These are phyloP conservation scores for Scaeva pyrastri DNA, from an alignment of 2,888 invertebrate genomes.

Conservation along the genomic window DNA sequence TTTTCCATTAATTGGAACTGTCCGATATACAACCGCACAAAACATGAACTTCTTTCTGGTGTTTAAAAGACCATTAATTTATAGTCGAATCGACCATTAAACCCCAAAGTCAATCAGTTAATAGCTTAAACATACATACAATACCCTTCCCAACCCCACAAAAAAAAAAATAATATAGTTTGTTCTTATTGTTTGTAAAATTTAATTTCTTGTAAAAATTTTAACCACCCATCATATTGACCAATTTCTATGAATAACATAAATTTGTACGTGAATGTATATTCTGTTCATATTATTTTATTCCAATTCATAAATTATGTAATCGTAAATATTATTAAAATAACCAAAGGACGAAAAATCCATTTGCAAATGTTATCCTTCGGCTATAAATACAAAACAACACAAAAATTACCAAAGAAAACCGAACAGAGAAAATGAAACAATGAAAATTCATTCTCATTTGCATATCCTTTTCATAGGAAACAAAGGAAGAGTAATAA, in stretches of 20 bases:
- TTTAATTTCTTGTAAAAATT: background rate
- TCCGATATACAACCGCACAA: no score
- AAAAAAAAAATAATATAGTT: no score
- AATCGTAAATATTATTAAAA: slow-evolving; percentile 64
- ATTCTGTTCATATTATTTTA: slow-evolving; percentile 5
- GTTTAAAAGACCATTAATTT: no score
- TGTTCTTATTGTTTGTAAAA: background rate
- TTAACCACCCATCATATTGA: background rate
- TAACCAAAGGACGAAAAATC: slow-evolving; percentile 62
- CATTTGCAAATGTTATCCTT: slow-evolving; percentile 64
- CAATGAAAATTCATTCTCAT: slow-evolving; percentile 63
- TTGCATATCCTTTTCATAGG: slow-evolving; percentile 56
- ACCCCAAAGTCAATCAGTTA: no score
- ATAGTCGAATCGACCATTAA: no score
- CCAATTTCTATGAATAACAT: background rate
- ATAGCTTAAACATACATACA: no score
- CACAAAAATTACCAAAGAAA: slow-evolving; percentile 14
- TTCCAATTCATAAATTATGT: slow-evolving; percentile 59
- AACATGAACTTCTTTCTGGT: no score
- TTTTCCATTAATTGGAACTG: no score
- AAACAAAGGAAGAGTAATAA: slow-evolving; percentile 21
- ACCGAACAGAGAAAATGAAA: slow-evolving; percentile 47
- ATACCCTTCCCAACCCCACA: no score
- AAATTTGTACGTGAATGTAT: background rate
- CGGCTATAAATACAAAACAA: slow-evolving; percentile 12